Evolutionary conservation across 2,113 vertebrate species (phyloP).

Genomic region (Glaucomys volans): DNA sequence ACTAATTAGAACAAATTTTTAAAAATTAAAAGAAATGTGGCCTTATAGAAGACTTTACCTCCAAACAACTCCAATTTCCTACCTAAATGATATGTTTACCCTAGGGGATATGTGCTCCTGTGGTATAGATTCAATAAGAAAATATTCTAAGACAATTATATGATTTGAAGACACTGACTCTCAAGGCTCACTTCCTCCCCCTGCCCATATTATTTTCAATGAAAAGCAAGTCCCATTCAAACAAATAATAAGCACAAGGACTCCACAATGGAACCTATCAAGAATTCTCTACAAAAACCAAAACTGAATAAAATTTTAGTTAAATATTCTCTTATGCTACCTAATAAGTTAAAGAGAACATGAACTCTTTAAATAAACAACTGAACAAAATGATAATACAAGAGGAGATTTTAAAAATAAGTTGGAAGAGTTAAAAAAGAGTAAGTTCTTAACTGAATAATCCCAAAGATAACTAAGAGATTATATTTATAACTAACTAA

Average conservation of each 20-base stretch:
- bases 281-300: slow-evolving; percentile 21
- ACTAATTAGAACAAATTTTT: no score
- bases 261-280: slow-evolving; percentile 5
- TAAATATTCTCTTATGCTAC: neutral
- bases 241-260: slow-evolving; percentile 29
- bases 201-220: slow-evolving; percentile 41
- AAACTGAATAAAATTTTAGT: neutral
- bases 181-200: slow-evolving; percentile 22
- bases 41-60: neutral
- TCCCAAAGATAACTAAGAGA: neutral
- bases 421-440: neutral
- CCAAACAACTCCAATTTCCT: neutral
- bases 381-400: neutral
- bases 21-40: neutral
- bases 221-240: slow-evolving; percentile 48
- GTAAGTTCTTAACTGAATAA: neutral
- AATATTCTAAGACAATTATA: neutral
- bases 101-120: neutral
- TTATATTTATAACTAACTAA: slow-evolving; percentile 10
- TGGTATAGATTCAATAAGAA: neutral
- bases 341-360: slow-evolving; percentile 44
- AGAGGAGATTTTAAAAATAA: slow-evolving; percentile 38
- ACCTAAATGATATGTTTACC: neutral
- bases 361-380: neutral
- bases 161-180: neutral